These are phyloP conservation scores for Diachasma alloeum DNA, from an alignment of 1,140 invertebrate species.

Conservation along the genomic window DNA sequence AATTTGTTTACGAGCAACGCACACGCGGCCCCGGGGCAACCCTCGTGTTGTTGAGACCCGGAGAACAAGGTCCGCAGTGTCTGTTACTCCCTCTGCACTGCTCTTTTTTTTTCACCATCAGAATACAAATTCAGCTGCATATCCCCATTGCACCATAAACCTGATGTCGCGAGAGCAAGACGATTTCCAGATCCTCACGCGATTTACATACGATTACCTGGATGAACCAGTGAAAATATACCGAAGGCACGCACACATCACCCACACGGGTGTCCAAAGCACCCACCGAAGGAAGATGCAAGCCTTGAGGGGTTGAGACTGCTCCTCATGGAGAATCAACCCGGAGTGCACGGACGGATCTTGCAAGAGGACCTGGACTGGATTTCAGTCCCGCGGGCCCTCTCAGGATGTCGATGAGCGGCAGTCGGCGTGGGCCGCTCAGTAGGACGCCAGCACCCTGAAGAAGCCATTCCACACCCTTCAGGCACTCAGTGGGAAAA, in stretches of 20 bases:
- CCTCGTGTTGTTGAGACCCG: background rate
- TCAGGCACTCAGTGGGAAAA: conserved; percentile 38
- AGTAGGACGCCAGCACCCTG: conserved; percentile 62
- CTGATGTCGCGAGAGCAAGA: conserved; percentile 53
- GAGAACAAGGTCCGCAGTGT: conserved; percentile 6
- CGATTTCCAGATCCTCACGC: conserved; percentile 46
- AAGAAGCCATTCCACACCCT: conserved; percentile 58
- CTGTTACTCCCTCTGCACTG: background rate
- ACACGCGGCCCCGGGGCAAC: conserved; percentile 55
- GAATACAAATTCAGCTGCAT: conserved; percentile 12
- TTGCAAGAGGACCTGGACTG: conserved; percentile 20
- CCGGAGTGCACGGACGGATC: background rate
- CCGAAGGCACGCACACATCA: background rate
- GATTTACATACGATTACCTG: conserved; percentile 64
- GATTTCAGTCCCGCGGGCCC: conserved; percentile 46
- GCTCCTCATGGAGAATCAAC: background rate
- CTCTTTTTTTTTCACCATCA: background rate
- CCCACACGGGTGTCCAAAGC: background rate
- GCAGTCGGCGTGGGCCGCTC: conserved; percentile 61
- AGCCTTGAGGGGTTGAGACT: background rate
- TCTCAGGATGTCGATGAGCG: conserved; percentile 58
- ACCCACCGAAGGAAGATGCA: conserved; percentile 38
- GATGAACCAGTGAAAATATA: background rate
- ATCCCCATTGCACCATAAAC: conserved; percentile 29
- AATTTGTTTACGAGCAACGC: conserved; percentile 66